Base-by-base conservation (phyloP, 2,113 vertebrate species). In the Petaurus breviceps region DNA sequence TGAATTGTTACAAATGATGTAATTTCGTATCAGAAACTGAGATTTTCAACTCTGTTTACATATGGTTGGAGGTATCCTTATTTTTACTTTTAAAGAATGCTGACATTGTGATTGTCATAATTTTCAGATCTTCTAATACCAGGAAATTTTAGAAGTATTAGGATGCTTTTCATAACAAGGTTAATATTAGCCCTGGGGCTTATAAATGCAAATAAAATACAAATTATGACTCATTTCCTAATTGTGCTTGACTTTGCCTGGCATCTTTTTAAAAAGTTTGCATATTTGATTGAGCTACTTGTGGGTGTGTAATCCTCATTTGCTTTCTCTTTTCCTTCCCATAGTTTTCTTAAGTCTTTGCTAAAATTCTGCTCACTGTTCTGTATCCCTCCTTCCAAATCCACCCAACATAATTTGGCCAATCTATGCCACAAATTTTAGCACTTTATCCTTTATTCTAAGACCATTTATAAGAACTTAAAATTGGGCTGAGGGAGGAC, bases 221-320 rank as follows among this genome's bases (percentile, higher is more conserved):
- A n/a, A 77, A 77, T 77, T n/a, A 77, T 77, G 37, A 77, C 16
- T 77, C 68, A 84, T 84, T 84, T 84, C 68, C n/a, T 84, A 84
- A 84, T 84, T 84, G n/a, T 84, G n/a, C 37, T 84, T 84, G 68
- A 84, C 68, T 84, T 43, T 84, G 68, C n/a, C n/a, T 84, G 68
- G n/a, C 7, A 43, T 43, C 68, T 84, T 84, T 84, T 43, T 43
- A 8, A 68, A 68, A 68, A 84, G 68, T 84, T 43, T 84, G 68
- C 68, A 84, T 84, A 84, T 84, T 84, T 84, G 68, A 84, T 77
- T 77, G n/a, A 77, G n/a, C 68, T 77, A n/a, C 68, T 77, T 77
- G n/a, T 84, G 68, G 19, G 43, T 43, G 68, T 6, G 43, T 23
- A 84, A 43, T 43, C 37, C 7, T 84, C 7, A 84, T 84, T 43